A percentile compares a stretch with the other conserved stretches of the same genome.
These are phyloP conservation scores for Dusona sp. DNA, from an alignment of 2,888 invertebrate species.

Conservation along the genomic window DNA sequence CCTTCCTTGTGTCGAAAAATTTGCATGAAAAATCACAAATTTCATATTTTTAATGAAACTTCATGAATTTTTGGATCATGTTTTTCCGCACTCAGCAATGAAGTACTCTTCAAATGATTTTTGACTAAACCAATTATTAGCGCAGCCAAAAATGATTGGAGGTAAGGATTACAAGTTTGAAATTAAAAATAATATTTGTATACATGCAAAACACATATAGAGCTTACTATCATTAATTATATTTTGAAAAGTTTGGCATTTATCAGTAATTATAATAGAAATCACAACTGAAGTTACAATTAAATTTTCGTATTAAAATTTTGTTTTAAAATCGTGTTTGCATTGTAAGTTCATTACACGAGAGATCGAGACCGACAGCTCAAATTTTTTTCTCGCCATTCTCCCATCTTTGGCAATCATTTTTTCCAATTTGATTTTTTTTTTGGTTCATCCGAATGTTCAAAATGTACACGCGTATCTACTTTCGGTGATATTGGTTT, in stretches of 20 bases:
- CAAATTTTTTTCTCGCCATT: neutral
- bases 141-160: neutral
- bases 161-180: neutral
- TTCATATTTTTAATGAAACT: neutral
- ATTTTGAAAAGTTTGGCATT: no score
- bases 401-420: neutral
- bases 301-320: neutral
- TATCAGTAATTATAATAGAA: neutral
- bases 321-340: neutral
- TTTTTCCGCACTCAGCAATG: neutral
- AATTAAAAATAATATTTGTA: neutral
- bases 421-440: conserved; percentile 30
- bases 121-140: neutral
- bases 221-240: no score
- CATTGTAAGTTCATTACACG: neutral
- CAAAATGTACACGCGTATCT: conserved; percentile 6
- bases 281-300: neutral
- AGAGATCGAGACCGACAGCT: neutral
- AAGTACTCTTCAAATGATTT: neutral
- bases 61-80: neutral
- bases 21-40: neutral
- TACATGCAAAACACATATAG: neutral
- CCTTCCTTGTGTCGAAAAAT: neutral
- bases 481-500: conserved; percentile 43
- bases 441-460: neutral